phyloP scores from a whole-genome alignment of 2,113 vertebrate species.

The Australoheros scitulus region DNA sequence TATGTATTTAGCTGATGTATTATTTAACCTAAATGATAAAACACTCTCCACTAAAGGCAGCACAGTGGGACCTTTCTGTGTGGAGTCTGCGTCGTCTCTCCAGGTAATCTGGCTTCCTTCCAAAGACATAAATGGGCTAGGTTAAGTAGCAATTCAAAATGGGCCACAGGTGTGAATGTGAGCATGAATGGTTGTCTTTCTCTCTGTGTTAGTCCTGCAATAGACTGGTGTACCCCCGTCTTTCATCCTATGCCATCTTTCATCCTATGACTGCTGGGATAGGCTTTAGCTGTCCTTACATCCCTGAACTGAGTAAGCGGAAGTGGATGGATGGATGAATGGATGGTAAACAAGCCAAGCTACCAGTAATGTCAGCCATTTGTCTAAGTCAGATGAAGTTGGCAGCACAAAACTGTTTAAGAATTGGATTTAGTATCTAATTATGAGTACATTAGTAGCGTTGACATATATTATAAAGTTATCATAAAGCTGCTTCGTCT shows the following conservation, averaged over 20 bases:
- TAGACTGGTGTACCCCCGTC: not conserved
- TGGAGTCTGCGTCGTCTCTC: not conserved
- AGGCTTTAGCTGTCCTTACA: not conserved
- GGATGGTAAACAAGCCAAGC: not conserved
- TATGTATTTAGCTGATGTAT: no score
- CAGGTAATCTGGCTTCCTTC: not conserved
- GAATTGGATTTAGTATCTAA: not conserved
- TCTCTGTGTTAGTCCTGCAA: not conserved
- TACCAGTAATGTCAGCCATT: not conserved
- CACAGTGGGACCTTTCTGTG: not conserved
- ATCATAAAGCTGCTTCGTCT: not conserved
- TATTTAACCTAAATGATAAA: not conserved
- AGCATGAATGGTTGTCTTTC: not conserved
- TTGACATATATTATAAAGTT: constrained; percentile 6
- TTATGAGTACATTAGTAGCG: not conserved
- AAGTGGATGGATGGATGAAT: not conserved
- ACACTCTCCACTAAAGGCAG: not conserved
- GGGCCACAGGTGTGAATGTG: not conserved
- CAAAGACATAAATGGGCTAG: not conserved
- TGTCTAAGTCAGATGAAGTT: not conserved
- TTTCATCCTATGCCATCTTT: not conserved
- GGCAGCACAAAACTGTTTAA: not conserved
- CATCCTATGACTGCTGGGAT: not conserved
- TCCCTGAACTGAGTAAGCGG: not conserved
- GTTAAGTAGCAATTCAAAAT: not conserved